phyloP scores from a whole-genome alignment of 1,140 invertebrate species.

The Chlorops oryzae region DNA sequence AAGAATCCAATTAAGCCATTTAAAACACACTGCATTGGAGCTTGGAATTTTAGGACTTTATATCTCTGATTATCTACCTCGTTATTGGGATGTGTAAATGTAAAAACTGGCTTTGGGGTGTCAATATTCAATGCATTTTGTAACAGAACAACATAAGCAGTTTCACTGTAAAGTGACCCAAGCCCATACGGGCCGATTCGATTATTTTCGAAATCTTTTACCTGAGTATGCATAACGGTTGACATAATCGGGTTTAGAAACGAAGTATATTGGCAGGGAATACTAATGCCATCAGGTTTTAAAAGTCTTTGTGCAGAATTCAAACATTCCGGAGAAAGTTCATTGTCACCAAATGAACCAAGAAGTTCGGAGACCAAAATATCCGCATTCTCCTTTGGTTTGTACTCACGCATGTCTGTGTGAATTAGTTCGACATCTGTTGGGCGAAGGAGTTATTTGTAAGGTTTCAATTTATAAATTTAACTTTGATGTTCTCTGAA shows the following conservation, averaged over 20 bases:
- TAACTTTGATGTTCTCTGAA: too few relatives aligned
- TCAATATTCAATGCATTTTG: constrained; percentile 85
- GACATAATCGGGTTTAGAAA: constrained; percentile 77
- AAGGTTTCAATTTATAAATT: too few relatives aligned
- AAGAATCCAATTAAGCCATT: constrained; percentile 96
- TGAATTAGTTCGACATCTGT: constrained; percentile 65
- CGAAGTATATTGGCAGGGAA: constrained; percentile 86
- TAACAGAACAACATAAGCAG: constrained; percentile 86
- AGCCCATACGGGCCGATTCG: constrained; percentile 36
- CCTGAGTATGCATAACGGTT: constrained; percentile 48
- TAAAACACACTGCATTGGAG: constrained; percentile 68
- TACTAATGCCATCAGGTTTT: constrained; percentile 86
- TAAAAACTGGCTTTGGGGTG: constrained; percentile 73
- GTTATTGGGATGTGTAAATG: constrained; percentile 82
- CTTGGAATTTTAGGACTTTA: constrained; percentile 62
- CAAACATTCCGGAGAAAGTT: constrained; percentile 96
- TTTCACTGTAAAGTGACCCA: constrained; percentile 83
- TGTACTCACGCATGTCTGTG: constrained; percentile 87
- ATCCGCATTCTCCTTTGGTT: constrained; percentile 79
- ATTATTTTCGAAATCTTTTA: constrained; percentile 17
- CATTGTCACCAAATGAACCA: constrained; percentile 98
- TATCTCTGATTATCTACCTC: constrained; percentile 72
- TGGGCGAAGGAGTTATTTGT: too few relatives aligned
- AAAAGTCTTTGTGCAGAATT: constrained; percentile 88
- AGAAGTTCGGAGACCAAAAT: constrained; percentile 95